Percentiles rank a stretch among this genome's conserved stretches.
phyloP scores from a whole-genome alignment of 2,888 invertebrate genomes.

The Cephus spinipes region DNA sequence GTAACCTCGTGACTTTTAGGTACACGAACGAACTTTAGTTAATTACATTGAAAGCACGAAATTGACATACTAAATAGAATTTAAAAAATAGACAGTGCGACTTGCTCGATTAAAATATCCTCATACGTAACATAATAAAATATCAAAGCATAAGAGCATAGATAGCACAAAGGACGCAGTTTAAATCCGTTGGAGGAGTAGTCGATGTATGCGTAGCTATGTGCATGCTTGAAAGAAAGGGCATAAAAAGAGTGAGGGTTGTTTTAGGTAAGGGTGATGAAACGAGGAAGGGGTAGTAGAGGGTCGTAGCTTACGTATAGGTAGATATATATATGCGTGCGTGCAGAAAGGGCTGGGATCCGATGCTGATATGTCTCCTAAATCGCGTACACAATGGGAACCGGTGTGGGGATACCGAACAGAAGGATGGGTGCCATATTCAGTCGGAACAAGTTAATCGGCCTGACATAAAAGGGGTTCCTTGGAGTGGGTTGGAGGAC shows the following conservation, averaged over 20 bases:
- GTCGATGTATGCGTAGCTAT: neutral
- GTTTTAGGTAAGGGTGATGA: neutral
- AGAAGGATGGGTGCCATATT: slow-evolving; percentile 24
- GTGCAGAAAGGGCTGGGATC: slow-evolving; percentile 2
- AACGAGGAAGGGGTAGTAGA: neutral
- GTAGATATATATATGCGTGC: neutral
- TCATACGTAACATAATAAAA: neutral
- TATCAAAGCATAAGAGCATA: neutral
- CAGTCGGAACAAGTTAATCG: slow-evolving; percentile 25
- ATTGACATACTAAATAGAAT: neutral
- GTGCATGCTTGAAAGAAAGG: neutral
- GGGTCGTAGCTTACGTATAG: neutral
- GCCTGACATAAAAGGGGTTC: slow-evolving; percentile 19
- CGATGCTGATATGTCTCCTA: slow-evolving; percentile 21
- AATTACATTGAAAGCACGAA: neutral
- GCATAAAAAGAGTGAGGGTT: neutral
- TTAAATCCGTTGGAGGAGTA: slow-evolving; percentile 13
- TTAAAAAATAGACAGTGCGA: neutral
- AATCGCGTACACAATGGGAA: slow-evolving; percentile 16
- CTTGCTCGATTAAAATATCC: neutral
- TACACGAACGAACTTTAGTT: neutral
- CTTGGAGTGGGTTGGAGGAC: neutral
- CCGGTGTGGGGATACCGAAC: slow-evolving; percentile 4
- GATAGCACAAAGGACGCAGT: slow-evolving; percentile 10
- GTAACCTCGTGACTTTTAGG: neutral